Conservation (phyloP, 2,797 vertebrate species). For the Enteromius viviparus region DNA sequence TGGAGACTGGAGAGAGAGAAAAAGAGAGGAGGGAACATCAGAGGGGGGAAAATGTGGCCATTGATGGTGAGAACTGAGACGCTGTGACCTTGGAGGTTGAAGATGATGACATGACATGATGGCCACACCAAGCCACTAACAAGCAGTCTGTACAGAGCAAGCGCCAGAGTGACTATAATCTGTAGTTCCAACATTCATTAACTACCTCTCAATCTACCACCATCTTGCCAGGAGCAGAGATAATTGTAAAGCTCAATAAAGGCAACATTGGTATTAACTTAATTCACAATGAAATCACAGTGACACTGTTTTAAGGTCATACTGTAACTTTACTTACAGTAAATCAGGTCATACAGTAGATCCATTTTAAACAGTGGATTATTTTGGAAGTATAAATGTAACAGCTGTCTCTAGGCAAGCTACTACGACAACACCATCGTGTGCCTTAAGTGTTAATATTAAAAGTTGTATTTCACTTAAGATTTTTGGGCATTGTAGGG, state of each 20-base stretch:
- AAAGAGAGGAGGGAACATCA: not conserved
- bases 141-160: slow-evolving; percentile 38
- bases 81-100: slow-evolving; percentile 32
- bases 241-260: slow-evolving; percentile 31
- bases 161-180: slow-evolving; percentile 37
- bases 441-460: not conserved
- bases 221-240: slow-evolving; percentile 26
- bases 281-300: slow-evolving; percentile 15
- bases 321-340: not conserved
- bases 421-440: not conserved
- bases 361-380: not conserved
- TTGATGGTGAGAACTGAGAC: slow-evolving; percentile 35
- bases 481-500: not conserved
- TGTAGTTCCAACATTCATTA: slow-evolving; percentile 14
- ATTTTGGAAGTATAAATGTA: slow-evolving; percentile 8
- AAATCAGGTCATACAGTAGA: not conserved
- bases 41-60: slow-evolving; percentile 12
- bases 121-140: slow-evolving; percentile 48
- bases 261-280: slow-evolving; percentile 16
- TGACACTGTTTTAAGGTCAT: not conserved
- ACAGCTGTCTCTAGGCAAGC: not conserved
- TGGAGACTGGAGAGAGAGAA: slow-evolving; percentile 16
- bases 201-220: slow-evolving; percentile 10
- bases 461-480: not conserved
- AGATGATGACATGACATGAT: slow-evolving; percentile 46